Evolutionary conservation across 2,797 vertebrate species (phyloP).

Genomic region (Melanotaenia boesemani): DNA sequence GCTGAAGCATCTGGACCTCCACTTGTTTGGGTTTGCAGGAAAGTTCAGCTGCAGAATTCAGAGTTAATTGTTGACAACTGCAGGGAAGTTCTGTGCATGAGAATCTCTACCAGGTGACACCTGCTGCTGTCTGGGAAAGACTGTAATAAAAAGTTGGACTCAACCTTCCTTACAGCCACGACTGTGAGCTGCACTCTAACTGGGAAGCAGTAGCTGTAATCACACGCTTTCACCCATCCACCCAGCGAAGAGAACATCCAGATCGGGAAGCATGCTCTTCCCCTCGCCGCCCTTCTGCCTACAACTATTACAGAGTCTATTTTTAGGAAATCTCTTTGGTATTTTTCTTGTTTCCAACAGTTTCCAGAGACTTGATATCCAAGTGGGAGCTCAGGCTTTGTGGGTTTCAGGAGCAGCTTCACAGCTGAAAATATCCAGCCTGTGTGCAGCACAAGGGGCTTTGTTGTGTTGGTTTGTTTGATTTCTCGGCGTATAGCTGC

Average conservation of each 20-base stretch:
- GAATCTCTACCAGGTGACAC: not conserved
- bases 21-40: not conserved
- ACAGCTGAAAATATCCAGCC: constrained; percentile 39
- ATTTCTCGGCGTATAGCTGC: constrained; percentile 51
- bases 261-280: constrained; percentile 18
- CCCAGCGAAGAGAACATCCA: constrained; percentile 32
- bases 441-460: constrained; percentile 46
- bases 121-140: constrained; percentile 5
- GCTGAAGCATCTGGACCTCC: no score
- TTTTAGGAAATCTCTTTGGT: constrained; percentile 56
- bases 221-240: constrained; percentile 30
- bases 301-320: constrained; percentile 50
- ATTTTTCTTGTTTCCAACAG: constrained; percentile 30
- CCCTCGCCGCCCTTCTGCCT: constrained; percentile 19
- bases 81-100: no score
- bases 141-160: not conserved
- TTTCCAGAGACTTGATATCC: constrained; percentile 45
- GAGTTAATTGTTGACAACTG: no score
- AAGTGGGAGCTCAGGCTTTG: constrained; percentile 27
- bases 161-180: not conserved
- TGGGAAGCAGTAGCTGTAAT: constrained; percentile 45
- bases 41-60: no score
- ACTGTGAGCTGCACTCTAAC: constrained; percentile 13
- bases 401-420: constrained; percentile 25
- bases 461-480: constrained; percentile 61